A percentile compares a stretch with the other conserved stretches of the same genome.
phyloP scores from a whole-genome alignment of 92 coral and sea anemone genomes.

The Palythoa grandiflora region DNA sequence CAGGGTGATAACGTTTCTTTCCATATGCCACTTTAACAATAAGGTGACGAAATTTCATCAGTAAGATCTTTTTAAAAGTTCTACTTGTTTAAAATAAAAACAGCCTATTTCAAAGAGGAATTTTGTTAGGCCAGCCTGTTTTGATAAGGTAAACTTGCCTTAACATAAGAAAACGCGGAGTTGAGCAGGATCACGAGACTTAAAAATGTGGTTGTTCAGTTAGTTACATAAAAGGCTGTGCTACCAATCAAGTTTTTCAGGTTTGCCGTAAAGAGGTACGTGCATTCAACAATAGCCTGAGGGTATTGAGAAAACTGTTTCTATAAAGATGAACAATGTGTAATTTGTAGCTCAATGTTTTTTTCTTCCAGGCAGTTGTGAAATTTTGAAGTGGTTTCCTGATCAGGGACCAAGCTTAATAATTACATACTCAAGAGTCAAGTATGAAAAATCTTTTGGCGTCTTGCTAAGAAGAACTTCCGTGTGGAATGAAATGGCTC shows the following conservation, averaged over 20 bases:
- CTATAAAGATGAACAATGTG: constrained; percentile 13
- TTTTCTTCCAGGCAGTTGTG: constrained; percentile 13
- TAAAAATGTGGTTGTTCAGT: neutral
- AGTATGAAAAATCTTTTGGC: neutral
- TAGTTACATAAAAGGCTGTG: neutral
- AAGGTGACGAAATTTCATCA: constrained; percentile 20
- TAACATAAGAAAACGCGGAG: neutral
- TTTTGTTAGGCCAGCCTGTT: constrained; percentile 31
- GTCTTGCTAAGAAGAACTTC: neutral
- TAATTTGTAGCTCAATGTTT: constrained; percentile 8
- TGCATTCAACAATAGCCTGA: constrained; percentile 12
- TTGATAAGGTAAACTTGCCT: constrained; percentile 31
- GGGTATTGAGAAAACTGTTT: constrained; percentile 28
- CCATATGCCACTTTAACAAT: neutral
- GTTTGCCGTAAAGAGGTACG: neutral
- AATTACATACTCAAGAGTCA: neutral
- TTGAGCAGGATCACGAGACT: constrained; percentile 1
- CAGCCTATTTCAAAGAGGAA: neutral
- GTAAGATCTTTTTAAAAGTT: neutral
- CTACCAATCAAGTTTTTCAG: neutral
- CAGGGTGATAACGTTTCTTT: neutral
- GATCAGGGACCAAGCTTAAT: neutral
- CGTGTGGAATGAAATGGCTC: constrained; percentile 5
- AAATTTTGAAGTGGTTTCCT: neutral
- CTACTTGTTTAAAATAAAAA: constrained; percentile 22